A percentile compares a stretch with the other conserved stretches of the same genome.
These are phyloP conservation scores for Petaurus breviceps DNA, from an alignment of 2,113 vertebrate genomes.

Conservation along the genomic window DNA sequence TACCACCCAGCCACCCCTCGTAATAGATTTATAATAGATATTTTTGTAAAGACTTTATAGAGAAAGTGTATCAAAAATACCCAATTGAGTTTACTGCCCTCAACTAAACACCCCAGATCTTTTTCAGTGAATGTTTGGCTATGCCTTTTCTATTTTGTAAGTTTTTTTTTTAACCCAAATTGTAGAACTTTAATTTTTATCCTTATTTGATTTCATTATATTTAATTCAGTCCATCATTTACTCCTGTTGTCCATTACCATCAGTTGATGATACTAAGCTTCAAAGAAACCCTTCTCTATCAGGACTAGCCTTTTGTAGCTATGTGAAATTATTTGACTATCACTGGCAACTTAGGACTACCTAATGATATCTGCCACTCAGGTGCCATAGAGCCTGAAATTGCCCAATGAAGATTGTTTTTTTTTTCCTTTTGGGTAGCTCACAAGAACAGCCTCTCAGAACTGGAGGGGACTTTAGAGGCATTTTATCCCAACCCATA, in stretches of 20 bases:
- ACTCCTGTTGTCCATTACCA: background rate
- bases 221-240: background rate
- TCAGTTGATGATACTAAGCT: background rate
- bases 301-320: background rate
- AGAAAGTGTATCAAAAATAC: background rate
- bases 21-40: background rate
- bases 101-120: background rate
- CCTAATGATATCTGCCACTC: background rate
- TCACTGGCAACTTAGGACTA: background rate
- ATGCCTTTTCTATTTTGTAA: background rate
- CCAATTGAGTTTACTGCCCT: background rate
- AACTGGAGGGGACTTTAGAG: background rate
- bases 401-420: background rate
- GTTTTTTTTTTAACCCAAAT: background rate
- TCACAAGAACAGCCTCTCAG: background rate
- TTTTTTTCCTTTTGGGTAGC: background rate
- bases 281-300: background rate
- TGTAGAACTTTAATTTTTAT: background rate
- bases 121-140: background rate
- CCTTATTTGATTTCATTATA: background rate
- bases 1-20: too few relatives aligned
- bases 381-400: background rate
- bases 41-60: background rate
- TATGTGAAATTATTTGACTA: background rate
- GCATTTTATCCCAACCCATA: background rate